phyloP scores from a whole-genome alignment of 2,797 vertebrate species.

The Geotrypetes seraphini region DNA sequence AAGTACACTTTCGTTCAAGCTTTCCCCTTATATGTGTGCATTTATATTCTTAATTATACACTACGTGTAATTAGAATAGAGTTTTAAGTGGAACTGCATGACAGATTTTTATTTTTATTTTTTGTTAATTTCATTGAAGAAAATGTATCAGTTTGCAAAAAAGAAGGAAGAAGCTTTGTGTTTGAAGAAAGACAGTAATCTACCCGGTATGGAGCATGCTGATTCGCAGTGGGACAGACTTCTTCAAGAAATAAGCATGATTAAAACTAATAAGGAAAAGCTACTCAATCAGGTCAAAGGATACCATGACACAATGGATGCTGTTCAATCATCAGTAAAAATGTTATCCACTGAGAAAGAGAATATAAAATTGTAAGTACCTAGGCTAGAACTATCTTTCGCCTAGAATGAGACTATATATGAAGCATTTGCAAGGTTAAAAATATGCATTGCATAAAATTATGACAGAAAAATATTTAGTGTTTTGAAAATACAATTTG shows the following conservation, averaged over 20 bases:
- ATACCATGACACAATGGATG: slow-evolving; percentile 51
- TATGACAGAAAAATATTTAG: too few species aligned
- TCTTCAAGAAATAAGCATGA: slow-evolving; percentile 52
- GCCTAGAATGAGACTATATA: too few species aligned
- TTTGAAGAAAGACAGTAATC: too few species aligned
- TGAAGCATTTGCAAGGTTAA: too few species aligned
- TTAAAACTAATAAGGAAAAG: slow-evolving; percentile 60
- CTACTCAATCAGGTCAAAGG: slow-evolving; percentile 56
- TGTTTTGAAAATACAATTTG: too few species aligned
- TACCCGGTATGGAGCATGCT: not conserved
- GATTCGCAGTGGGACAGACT: slow-evolving; percentile 47
- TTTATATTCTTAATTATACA: too few species aligned
- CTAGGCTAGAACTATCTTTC: too few species aligned
- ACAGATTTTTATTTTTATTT: not conserved
- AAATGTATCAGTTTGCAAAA: slow-evolving; percentile 54
- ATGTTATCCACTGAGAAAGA: slow-evolving; percentile 57
- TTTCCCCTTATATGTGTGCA: too few species aligned
- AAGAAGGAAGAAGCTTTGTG: slow-evolving; percentile 46
- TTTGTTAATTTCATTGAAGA: too few species aligned
- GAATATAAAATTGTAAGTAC: slow-evolving; percentile 65
- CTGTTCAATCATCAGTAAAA: slow-evolving; percentile 45
- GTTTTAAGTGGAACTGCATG: not conserved
- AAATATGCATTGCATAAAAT: too few species aligned
- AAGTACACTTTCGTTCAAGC: too few species aligned
- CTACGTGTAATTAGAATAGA: too few species aligned